A percentile compares a stretch with the other conserved stretches of the same genome.
phyloP scores from a whole-genome alignment of 2,113 vertebrate species.

The Cromileptes altivelis region DNA sequence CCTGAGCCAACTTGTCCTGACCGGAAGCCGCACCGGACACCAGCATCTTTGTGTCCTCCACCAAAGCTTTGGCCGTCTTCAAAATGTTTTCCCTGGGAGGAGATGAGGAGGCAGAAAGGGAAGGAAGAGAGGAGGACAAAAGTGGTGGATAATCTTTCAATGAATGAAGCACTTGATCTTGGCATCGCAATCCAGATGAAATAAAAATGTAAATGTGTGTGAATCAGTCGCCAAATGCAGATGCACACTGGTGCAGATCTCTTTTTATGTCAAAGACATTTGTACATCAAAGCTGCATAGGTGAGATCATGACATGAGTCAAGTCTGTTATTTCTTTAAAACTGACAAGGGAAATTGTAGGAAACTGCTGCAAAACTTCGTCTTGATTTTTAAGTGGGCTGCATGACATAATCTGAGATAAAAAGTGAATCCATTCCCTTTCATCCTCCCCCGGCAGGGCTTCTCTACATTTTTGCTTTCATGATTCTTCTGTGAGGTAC shows the following conservation, averaged over 20 bases:
- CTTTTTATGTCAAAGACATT: conserved; percentile 31
- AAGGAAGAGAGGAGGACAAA: not conserved
- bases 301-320: conserved; percentile 6
- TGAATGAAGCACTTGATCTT: not conserved
- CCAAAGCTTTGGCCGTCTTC: conserved; percentile 97
- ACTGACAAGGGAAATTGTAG: not conserved
- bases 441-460: not conserved
- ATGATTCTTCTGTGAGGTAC: conserved; percentile 13
- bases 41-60: conserved; percentile 97
- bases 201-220: not conserved
- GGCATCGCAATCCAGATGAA: not conserved
- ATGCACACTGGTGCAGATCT: not conserved
- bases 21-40: conserved; percentile 96
- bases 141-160: not conserved
- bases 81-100: conserved; percentile 93
- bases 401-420: not conserved
- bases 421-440: conserved; percentile 2
- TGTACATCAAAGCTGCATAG: conserved; percentile 33
- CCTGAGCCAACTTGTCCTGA: conserved; percentile 95
- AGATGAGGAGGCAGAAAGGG: not conserved
- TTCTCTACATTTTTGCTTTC: conserved; percentile 20
- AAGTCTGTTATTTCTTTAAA: not conserved
- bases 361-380: conserved; percentile 5
- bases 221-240: conserved; percentile 2
- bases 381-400: not conserved